These are phyloP conservation scores for Neopelma chrysocephalum DNA, from an alignment of 2,797 vertebrate genomes.

Conservation along the genomic window DNA sequence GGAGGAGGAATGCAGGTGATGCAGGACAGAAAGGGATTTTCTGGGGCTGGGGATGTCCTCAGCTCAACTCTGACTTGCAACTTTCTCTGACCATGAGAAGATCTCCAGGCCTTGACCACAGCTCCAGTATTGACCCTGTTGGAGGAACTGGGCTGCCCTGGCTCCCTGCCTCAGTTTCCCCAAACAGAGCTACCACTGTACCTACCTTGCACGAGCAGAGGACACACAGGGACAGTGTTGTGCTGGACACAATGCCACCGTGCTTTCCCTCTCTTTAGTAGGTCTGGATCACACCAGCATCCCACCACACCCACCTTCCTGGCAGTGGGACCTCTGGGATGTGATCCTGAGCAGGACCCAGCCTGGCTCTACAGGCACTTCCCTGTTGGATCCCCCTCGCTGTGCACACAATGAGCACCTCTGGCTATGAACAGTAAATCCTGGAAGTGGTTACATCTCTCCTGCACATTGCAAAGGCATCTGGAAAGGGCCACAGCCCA, in stretches of 20 bases:
- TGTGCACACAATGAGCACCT: not conserved
- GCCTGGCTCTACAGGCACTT: not conserved
- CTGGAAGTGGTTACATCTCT: not conserved
- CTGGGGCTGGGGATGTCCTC: not conserved
- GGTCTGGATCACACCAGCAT: not conserved
- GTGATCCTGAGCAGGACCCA: not conserved
- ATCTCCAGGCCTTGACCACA: not conserved
- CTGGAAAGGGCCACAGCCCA: not conserved
- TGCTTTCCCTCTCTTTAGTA: fast-evolving
- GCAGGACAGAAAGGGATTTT: not conserved
- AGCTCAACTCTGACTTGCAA: not conserved
- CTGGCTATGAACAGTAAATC: not conserved
- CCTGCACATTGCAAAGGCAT: not conserved
- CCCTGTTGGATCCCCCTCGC: not conserved
- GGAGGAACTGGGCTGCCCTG: not conserved
- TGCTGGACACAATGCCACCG: not conserved
- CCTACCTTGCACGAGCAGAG: fast-evolving
- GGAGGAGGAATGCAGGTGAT: not conserved
- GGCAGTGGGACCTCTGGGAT: fast-evolving
- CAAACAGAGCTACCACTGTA: not conserved
- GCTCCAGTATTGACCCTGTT: not conserved
- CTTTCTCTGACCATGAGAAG: not conserved
- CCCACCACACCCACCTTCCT: not conserved
- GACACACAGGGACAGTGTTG: not conserved
- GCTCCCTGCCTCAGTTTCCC: not conserved